Base-by-base conservation (phyloP, 2,888 invertebrate genomes). In the Tinea pellionella region DNA sequence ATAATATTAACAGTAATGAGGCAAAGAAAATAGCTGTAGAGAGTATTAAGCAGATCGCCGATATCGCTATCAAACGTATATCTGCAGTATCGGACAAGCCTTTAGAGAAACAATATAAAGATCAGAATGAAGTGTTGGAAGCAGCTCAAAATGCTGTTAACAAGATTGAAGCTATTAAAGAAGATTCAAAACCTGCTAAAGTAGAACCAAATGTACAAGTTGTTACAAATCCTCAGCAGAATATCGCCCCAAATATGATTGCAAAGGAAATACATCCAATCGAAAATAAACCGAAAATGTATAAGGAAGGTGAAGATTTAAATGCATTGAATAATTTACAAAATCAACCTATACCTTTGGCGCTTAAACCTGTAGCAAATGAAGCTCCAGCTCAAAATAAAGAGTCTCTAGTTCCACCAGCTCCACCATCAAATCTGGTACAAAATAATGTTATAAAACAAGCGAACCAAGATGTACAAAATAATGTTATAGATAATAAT, bases 11-110 rank as follows among this genome's bases (percentile, higher is more conserved):
- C 64, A 75, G 71, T 61, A 86, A 67, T 66, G 80, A 85, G 65
- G 86, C 84, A 0, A 88, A 88, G 65, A 88, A 85, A 66, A 75
- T 86, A 29, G 87, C 88, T 0, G 86, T 88, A 0, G 88, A 88
- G 66, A 88, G 85, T 67, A 88, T 88, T 24, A 80, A 88, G 68
- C 80, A 88, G 65, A 85, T 88, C 43, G 88, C 88, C 0, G 75
- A 82, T 64, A 77, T 82, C 62, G 88, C 88, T 1, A 86, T 88
- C 62, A 73, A 87, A 65, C 86, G 84, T 62, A 69, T 88, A 16
- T 78, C 77, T 1, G 83, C 79, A 0, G 84, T 78, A 1, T 70
- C 84, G 0, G 83, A 87, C 29, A 79, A 79, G 65, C 78, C 83
- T 4, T 61, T 51, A 51, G 60, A 60, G 4, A 58, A 63, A 24